Conservation (phyloP, 2,888 invertebrate genomes). For the Drosophila suboccidentalis region DNA sequence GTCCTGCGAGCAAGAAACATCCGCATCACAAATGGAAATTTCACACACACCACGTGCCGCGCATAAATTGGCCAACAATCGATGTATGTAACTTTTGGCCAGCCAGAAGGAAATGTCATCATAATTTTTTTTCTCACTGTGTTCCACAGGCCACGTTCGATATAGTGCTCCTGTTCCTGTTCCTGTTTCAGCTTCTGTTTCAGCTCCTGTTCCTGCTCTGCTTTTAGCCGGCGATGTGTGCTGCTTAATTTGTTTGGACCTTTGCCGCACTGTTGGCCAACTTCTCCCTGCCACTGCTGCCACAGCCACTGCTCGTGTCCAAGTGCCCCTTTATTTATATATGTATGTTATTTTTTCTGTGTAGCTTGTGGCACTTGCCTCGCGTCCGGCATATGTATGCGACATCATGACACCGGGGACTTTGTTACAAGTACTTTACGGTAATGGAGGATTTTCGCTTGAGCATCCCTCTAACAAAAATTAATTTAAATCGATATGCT, state of each 20-base stretch:
- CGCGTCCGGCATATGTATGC: slow-evolving; percentile 69
- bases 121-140: slow-evolving; percentile 63
- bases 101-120: slow-evolving; percentile 76
- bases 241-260: slow-evolving; percentile 83
- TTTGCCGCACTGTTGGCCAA: slow-evolving; percentile 30
- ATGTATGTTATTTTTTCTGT: slow-evolving; percentile 20
- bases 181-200: slow-evolving; percentile 9
- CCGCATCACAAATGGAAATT: slow-evolving; percentile 62
- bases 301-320: slow-evolving; percentile 19
- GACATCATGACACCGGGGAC: slow-evolving; percentile 79
- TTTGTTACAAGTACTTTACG: slow-evolving; percentile 85
- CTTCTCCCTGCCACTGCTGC: slow-evolving; percentile 7
- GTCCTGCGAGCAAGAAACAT: slow-evolving; percentile 41
- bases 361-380: slow-evolving; percentile 18
- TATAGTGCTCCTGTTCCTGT: slow-evolving; percentile 34
- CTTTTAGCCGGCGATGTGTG: slow-evolving; percentile 51
- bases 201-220: background rate
- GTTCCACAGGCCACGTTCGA: slow-evolving; percentile 40
- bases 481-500: slow-evolving; percentile 85
- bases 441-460: slow-evolving; percentile 85
- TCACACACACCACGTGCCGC: slow-evolving; percentile 80
- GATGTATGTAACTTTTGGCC: slow-evolving; percentile 78
- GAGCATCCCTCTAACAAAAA: slow-evolving; percentile 85
- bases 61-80: slow-evolving; percentile 81
- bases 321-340: slow-evolving; percentile 16